Evolutionary conservation across 2,888 invertebrate genomes (phyloP), one percentile per base, ranked within the genome.

Genomic region (Parnassius apollo): DNA sequence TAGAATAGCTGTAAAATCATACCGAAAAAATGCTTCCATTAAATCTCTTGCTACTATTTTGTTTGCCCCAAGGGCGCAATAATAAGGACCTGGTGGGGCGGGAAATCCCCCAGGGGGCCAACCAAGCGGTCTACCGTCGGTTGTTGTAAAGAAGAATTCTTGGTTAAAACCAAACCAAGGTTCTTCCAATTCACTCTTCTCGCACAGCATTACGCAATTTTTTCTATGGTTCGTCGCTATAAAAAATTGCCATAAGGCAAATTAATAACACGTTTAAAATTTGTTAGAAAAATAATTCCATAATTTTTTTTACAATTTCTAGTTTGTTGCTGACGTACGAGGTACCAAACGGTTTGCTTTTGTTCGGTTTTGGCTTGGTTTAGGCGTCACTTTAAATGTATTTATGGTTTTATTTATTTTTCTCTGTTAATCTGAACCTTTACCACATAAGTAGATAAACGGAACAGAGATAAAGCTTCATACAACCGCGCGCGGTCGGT

Each of bases 11-110:
- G 46, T 46, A 11, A 46, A n/a, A 45, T 95, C 12, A 59, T 68
- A 88, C 90, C 88, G 85, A 68, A 85, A 92, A 78, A 97, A 96
- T 1, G 96, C 95, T 79, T 98, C 97, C 69, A 96, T 95, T 8
- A 97, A 93, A 77, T 97, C 96, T 61, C 97, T 93, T 0, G 96
- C 97, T 69, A 94, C 95, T 8, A 95, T 95, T 71, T 93, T 94
- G 75, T 95, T 93, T 0, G 96, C 95, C 8, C 97, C 97, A 1
- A 96, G 95, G 48, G 95, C 96, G 77, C 97, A 97, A 81, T 97
- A 97, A 83, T 97, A 97, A 0, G 96, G 96, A 1, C 96, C 95
- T 44, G 94, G 94, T 0, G 95, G 94, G 0, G 93, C 94, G 0
- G 95, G 95, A 73, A 93, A 95, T 0, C 94, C 94, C 42, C 94